These are phyloP conservation scores for Antechinus stuartii DNA, from an alignment of 2,113 vertebrate species.

Conservation along the genomic window DNA sequence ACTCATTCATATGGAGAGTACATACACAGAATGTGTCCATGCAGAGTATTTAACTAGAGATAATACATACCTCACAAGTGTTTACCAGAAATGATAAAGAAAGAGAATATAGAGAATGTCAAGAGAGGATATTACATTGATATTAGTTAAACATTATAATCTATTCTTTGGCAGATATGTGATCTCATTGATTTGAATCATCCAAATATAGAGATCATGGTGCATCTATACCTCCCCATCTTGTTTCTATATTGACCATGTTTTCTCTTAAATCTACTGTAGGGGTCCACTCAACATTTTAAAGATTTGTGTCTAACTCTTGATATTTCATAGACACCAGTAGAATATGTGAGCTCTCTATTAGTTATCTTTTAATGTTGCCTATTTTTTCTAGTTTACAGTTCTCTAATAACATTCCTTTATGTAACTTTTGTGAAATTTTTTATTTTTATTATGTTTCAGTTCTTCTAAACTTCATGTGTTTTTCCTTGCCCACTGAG, in stretches of 20 bases:
- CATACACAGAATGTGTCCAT: neutral
- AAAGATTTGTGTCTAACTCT: neutral
- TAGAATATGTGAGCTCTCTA: neutral
- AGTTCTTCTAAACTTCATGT: neutral
- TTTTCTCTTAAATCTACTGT: neutral
- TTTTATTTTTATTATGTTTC: neutral
- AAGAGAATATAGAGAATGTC: constrained; percentile 3
- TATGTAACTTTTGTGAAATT: neutral
- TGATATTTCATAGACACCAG: neutral
- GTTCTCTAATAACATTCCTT: neutral
- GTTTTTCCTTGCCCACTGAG: neutral
- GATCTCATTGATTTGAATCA: constrained; percentile 2
- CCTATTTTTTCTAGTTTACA: neutral
- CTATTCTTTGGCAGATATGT: constrained; percentile 7
- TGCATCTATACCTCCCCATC: neutral
- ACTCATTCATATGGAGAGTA: neutral
- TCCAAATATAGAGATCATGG: neutral
- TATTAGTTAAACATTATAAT: neutral
- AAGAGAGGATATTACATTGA: neutral
- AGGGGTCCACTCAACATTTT: neutral
- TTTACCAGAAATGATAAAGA: constrained; percentile 30
- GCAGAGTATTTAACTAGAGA: constrained; percentile 2
- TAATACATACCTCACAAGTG: neutral
- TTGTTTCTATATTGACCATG: neutral
- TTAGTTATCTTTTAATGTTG: neutral